phyloP scores from a whole-genome alignment of 2,113 vertebrate genomes.

The Sylvietta virens region DNA sequence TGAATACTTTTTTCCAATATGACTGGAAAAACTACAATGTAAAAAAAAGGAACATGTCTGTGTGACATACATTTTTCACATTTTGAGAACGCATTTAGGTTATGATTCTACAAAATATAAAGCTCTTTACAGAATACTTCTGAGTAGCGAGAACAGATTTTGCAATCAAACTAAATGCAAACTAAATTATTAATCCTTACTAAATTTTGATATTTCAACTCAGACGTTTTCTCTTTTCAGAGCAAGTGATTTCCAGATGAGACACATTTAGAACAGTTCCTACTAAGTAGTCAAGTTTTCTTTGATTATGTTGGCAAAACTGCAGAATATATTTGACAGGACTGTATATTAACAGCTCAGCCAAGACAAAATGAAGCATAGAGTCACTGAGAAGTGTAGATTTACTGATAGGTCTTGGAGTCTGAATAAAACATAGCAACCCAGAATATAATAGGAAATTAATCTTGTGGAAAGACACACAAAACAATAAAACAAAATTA shows the following conservation, averaged over 20 bases:
- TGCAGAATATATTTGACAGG: neutral
- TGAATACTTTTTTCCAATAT: neutral
- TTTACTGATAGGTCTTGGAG: neutral
- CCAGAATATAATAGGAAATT: neutral
- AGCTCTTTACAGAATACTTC: neutral
- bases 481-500: neutral
- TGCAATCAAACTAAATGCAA: neutral
- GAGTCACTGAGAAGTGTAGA: neutral
- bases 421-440: neutral
- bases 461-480: neutral
- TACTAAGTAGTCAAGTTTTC: neutral
- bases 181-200: neutral
- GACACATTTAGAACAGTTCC: neutral
- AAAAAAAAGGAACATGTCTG: rapidly evolving
- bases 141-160: neutral
- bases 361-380: neutral
- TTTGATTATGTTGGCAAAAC: neutral
- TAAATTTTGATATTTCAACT: neutral
- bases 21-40: neutral
- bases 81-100: neutral
- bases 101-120: neutral
- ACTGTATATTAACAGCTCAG: neutral
- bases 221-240: neutral
- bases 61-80: neutral
- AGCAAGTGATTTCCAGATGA: neutral